Base-by-base conservation (phyloP, 2,113 vertebrate species). In the Calypte anna region DNA sequence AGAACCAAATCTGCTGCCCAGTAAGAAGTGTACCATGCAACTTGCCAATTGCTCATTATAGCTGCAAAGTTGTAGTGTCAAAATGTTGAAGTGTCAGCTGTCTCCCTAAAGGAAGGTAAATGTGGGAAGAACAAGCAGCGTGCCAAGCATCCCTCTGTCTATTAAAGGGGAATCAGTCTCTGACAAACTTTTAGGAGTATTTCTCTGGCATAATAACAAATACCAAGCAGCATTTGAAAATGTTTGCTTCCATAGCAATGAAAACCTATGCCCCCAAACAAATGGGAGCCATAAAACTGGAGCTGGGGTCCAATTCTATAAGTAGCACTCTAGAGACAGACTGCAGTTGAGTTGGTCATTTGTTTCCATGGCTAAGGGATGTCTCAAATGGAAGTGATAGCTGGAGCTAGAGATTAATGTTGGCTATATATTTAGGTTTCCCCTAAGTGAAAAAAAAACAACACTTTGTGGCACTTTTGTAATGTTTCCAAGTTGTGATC, bases 191-290 rank as follows among this genome's bases (percentile, higher is more conserved):
- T 61, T 46, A 38, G 44, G 76, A 91, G 33, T 63, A 70, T 88
- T 80, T 83, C 64, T 30, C 78, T 90, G 88, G 64, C 76, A 67
- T 63, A 83, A 17, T 46, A 67, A n/a, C 43, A 88, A 63, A 74
- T 44, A 51, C 57, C 79, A 81, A 70, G 53, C 69, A 74, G 33
- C 7, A 0, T 77, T 90, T 81, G 61, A 93, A 95, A 93, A 83
- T 64, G 43, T 86, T 92, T 96, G 64, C 88, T 92, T 88, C 92
- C 82, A 94, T 86, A 72, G 88, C 86, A 81, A 81, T 86, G 73
- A 81, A 96, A 94, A 88, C 20, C 21, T 63, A 27, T 88, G 73
- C 72, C 68, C 40, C 31, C 23, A 67, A 69, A 92, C 25, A 92
- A 94, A 86, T 78, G 77, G 53, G 43, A 92, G 50, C 91, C 88